phyloP scores from a whole-genome alignment of 2,888 invertebrate genomes.

The Nysson spinosus region DNA sequence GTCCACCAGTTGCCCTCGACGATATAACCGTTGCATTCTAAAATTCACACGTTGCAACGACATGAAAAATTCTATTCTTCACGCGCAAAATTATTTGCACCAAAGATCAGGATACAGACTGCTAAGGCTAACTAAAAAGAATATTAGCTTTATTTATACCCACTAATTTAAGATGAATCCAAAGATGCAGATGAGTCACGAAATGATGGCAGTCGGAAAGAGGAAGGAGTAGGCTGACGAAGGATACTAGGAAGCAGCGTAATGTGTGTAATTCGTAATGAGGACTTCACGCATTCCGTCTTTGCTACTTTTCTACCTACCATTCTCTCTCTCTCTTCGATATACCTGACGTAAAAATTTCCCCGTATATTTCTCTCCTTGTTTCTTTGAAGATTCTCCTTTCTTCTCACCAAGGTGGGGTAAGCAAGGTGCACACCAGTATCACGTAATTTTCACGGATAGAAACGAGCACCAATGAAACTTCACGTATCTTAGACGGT shows the following conservation, averaged over 20 bases:
- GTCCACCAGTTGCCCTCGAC: not conserved
- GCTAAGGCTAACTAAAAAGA: not conserved
- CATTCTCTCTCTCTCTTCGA: not conserved
- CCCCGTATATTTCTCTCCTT: no score
- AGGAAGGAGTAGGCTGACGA: conserved; percentile 19
- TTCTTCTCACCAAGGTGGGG: no score
- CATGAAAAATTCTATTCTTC: no score
- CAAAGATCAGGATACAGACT: not conserved
- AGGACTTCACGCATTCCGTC: conserved; percentile 35
- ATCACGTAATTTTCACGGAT: conserved; percentile 7
- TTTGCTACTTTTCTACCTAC: not conserved
- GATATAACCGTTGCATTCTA: no score
- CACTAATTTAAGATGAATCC: not conserved
- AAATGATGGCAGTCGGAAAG: not conserved
- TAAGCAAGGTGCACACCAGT: no score
- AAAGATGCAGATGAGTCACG: conserved; percentile 25
- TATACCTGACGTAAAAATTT: no score
- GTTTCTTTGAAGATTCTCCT: no score
- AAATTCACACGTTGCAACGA: no score
- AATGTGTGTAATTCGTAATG: conserved; percentile 38
- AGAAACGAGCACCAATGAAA: conserved; percentile 35
- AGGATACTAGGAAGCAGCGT: conserved; percentile 23
- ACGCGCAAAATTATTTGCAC: no score
- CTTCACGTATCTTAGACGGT: conserved; percentile 51
- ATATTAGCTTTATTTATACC: not conserved